Percentiles rank a stretch among this genome's conserved stretches.
phyloP scores from a whole-genome alignment of 2,113 vertebrate species.

The Thinocorus orbignyianus region DNA sequence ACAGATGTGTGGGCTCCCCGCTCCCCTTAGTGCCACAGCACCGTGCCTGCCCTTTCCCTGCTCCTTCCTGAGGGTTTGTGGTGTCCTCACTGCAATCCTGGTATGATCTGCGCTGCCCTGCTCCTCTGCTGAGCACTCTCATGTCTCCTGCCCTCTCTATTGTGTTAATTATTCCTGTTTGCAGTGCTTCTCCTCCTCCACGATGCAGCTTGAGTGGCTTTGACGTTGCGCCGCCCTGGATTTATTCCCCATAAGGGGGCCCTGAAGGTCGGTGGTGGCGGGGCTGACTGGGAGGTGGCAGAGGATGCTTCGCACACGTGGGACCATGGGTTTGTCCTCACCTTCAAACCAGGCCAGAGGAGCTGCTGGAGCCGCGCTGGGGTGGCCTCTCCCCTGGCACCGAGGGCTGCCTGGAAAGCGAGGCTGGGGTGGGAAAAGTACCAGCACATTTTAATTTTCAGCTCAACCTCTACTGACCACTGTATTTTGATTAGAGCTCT shows the following conservation, averaged over 20 bases:
- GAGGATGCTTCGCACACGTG: fast-evolving
- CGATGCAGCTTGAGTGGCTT: fast-evolving
- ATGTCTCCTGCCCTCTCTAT: not conserved
- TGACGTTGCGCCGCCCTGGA: fast-evolving
- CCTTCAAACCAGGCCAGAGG: not conserved
- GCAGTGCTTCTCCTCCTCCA: not conserved
- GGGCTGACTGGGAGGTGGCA: not conserved
- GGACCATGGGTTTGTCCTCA: not conserved
- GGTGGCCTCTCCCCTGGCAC: not conserved
- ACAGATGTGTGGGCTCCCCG: fast-evolving
- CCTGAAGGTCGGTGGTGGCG: not conserved
- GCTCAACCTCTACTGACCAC: slow-evolving; percentile 43
- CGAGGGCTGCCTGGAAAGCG: fast-evolving
- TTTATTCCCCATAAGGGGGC: not conserved
- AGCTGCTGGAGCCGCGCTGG: fast-evolving
- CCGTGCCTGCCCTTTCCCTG: fast-evolving
- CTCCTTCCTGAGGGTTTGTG: not conserved
- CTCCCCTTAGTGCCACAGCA: not conserved
- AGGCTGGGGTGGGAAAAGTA: not conserved
- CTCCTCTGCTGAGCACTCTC: fast-evolving
- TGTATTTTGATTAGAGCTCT: slow-evolving; percentile 63
- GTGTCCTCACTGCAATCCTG: fast-evolving
- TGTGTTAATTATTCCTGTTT: not conserved
- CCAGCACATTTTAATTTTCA: slow-evolving; percentile 43
- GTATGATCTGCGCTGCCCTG: fast-evolving